phyloP scores from a whole-genome alignment of 2,113 vertebrate genomes.

The Plotosus lineatus region DNA sequence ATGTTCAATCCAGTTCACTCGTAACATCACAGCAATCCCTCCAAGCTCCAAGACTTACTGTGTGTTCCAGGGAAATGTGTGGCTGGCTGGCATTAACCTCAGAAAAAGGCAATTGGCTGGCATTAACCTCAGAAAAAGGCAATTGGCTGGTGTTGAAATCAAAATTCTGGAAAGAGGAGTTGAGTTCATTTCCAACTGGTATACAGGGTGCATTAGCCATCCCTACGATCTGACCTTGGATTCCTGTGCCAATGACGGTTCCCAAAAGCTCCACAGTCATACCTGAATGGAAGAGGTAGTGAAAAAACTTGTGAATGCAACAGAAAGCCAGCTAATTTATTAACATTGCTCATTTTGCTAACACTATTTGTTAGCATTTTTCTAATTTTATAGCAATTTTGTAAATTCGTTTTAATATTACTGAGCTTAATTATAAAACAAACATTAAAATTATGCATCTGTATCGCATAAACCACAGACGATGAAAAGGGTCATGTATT shows the following conservation, averaged over 20 bases:
- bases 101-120: conserved; percentile 66
- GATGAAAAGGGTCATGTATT: neutral
- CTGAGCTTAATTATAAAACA: neutral
- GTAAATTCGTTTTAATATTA: neutral
- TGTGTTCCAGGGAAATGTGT: conserved; percentile 68
- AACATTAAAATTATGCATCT: neutral
- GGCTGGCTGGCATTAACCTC: conserved; percentile 68
- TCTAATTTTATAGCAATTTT: neutral
- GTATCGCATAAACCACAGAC: neutral
- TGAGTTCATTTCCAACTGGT: neutral
- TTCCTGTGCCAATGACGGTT: conserved; percentile 86
- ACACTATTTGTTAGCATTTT: neutral
- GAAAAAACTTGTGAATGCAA: neutral
- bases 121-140: conserved; percentile 71
- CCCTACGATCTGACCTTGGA: conserved; percentile 95
- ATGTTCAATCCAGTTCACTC: neutral
- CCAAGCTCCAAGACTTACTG: conserved; percentile 66
- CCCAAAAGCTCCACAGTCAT: conserved; percentile 96
- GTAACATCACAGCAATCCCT: neutral
- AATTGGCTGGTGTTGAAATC: conserved; percentile 70
- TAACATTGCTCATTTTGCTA: neutral
- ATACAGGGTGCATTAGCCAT: conserved; percentile 76
- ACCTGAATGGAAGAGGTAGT: conserved; percentile 66
- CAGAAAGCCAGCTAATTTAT: neutral
- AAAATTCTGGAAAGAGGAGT: too few relatives aligned